phyloP scores from a whole-genome alignment of 2,797 vertebrate genomes.

The Coregonus ussuriensis region DNA sequence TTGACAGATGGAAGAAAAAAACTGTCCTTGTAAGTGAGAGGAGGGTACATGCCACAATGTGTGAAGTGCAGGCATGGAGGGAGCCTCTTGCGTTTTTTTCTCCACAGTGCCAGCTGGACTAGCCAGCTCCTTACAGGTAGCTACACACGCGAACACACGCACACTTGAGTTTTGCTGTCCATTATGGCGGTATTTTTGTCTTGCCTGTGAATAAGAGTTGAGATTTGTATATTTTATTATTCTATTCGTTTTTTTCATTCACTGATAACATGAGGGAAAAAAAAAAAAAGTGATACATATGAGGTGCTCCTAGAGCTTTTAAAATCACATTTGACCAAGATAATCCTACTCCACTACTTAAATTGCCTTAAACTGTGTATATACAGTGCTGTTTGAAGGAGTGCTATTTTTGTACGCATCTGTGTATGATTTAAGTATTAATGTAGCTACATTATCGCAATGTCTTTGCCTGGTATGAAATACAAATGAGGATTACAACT shows the following conservation, averaged over 20 bases:
- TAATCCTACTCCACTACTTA: conserved; percentile 51
- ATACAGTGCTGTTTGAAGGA: conserved; percentile 50
- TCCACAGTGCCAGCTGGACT: conserved; percentile 74
- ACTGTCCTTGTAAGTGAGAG: conserved; percentile 75
- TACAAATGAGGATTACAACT: conserved; percentile 77
- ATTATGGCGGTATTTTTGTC: conserved; percentile 28
- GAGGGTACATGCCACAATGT: conserved; percentile 80
- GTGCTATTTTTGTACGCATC: conserved; percentile 71
- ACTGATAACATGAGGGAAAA: background rate
- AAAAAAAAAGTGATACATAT: background rate
- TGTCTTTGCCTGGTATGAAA: conserved; percentile 73
- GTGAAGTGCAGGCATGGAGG: conserved; percentile 77
- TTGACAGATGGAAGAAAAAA: conserved; percentile 83
- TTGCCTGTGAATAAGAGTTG: conserved; percentile 41
- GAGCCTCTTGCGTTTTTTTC: conserved; percentile 69
- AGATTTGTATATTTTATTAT: conserved; percentile 28
- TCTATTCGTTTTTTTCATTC: background rate
- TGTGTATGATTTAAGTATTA: conserved; percentile 74
- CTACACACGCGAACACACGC: conserved; percentile 33
- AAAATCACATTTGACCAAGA: background rate
- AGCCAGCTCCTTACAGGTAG: conserved; percentile 74
- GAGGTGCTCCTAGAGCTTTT: background rate
- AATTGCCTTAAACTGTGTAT: conserved; percentile 40
- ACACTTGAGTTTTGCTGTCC: conserved; percentile 53
- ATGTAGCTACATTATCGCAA: conserved; percentile 77